Conservation (phyloP, 2,888 invertebrate species). For the Drosophila colorata region DNA sequence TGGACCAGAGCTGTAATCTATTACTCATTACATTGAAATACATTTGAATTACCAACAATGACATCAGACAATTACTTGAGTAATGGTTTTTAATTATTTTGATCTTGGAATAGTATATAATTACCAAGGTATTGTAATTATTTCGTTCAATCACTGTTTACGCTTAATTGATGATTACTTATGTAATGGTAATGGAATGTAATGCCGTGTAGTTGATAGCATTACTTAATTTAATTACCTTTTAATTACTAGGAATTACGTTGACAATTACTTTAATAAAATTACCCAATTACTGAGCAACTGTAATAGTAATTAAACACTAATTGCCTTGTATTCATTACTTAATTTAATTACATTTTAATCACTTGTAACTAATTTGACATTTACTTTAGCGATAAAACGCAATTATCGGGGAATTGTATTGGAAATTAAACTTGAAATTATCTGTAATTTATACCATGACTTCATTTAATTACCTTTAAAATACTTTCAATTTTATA, state of each 20-base stretch:
- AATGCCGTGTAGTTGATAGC: no score
- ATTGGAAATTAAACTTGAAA: background rate
- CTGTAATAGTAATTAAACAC: no score
- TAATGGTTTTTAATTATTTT: no score
- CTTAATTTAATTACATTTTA: constrained; percentile 1
- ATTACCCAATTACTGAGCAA: no score
- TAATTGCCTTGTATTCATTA: no score
- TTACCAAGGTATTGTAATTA: no score
- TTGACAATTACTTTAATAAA: background rate
- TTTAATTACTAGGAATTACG: constrained; percentile 5
- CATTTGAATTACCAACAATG: background rate
- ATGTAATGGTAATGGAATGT: no score
- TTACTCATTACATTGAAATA: constrained; percentile 2
- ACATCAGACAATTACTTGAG: background rate
- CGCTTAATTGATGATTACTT: no score
- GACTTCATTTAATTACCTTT: constrained; percentile 1
- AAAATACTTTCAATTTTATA: background rate
- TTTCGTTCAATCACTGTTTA: no score
- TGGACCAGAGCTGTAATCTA: constrained; percentile 48
- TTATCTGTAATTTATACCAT: background rate
- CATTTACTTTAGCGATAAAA: background rate
- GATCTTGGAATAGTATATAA: no score
- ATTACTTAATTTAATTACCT: constrained; percentile 5
- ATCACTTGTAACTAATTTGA: constrained; percentile 1
- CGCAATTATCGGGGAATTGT: constrained; percentile 1